phyloP scores from a whole-genome alignment of 2,888 invertebrate genomes.

The Xestia rhomboidea region DNA sequence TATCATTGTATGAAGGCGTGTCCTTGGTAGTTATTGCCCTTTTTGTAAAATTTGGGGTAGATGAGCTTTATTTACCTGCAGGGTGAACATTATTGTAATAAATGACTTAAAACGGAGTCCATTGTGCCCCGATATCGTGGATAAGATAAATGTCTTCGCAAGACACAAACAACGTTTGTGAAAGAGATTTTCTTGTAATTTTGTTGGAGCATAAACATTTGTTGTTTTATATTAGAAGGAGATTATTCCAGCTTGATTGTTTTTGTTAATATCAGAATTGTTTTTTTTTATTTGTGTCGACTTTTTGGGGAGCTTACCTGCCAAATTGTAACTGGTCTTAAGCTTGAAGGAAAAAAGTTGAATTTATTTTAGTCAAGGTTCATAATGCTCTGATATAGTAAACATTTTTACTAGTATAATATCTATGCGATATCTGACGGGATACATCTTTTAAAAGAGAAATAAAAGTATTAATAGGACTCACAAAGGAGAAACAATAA shows the following conservation, averaged over 20 bases:
- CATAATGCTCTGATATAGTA: background rate
- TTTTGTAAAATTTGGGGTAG: constrained; percentile 50
- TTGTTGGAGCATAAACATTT: constrained; percentile 56
- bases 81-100: constrained; percentile 63
- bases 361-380: background rate
- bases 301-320: constrained; percentile 3
- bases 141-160: constrained; percentile 63
- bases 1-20: constrained; percentile 52
- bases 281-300: constrained; percentile 24
- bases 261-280: constrained; percentile 27
- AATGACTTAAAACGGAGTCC: constrained; percentile 62
- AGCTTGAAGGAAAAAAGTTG: background rate
- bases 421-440: background rate
- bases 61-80: constrained; percentile 54
- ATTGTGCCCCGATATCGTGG: constrained; percentile 58
- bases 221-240: constrained; percentile 45
- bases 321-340: constrained; percentile 2
- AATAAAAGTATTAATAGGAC: background rate
- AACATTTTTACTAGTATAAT: background rate
- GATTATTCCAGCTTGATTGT: constrained; percentile 38
- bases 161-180: constrained; percentile 53
- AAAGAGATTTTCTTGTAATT: constrained; percentile 59
- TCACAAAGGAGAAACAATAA: background rate
- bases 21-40: constrained; percentile 51
- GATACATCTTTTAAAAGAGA: background rate